A percentile compares a stretch with the other conserved stretches of the same genome.
Evolutionary conservation across 2,113 vertebrate genomes (phyloP).

Genomic region (Pteropus alecto): DNA sequence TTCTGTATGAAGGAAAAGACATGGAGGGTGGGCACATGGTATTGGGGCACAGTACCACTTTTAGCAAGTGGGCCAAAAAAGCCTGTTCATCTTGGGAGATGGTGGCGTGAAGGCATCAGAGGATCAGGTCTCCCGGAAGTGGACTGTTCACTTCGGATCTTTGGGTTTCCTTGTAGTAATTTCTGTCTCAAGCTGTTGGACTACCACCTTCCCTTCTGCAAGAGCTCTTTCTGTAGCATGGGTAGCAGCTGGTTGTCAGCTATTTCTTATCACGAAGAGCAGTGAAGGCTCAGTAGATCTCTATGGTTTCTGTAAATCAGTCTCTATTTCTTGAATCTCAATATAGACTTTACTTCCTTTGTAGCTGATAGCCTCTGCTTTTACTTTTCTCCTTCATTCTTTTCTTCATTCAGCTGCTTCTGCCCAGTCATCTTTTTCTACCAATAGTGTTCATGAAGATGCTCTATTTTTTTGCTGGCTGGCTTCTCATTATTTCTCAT

Average conservation of each 20-base stretch:
- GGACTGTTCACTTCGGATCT: not conserved
- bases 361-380: not conserved
- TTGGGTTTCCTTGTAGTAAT: not conserved
- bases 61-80: not conserved
- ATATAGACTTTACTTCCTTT: not conserved
- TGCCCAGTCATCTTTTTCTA: not conserved
- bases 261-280: not conserved
- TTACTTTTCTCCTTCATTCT: not conserved
- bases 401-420: not conserved
- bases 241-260: not conserved
- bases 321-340: not conserved
- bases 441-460: not conserved
- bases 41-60: rapidly evolving
- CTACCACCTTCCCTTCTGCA: not conserved
- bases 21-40: not conserved
- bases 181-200: not conserved
- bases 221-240: not conserved
- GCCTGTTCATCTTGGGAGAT: rapidly evolving
- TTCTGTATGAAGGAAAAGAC: not conserved
- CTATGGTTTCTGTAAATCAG: not conserved
- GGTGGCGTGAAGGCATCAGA: not conserved
- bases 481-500: not conserved
- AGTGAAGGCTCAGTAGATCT: rapidly evolving
- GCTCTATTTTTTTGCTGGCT: not conserved
- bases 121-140: not conserved